Base-by-base conservation (phyloP, 30 jellyfish, hydroid and myxozoan species). In the Hydra vulgaris region DNA sequence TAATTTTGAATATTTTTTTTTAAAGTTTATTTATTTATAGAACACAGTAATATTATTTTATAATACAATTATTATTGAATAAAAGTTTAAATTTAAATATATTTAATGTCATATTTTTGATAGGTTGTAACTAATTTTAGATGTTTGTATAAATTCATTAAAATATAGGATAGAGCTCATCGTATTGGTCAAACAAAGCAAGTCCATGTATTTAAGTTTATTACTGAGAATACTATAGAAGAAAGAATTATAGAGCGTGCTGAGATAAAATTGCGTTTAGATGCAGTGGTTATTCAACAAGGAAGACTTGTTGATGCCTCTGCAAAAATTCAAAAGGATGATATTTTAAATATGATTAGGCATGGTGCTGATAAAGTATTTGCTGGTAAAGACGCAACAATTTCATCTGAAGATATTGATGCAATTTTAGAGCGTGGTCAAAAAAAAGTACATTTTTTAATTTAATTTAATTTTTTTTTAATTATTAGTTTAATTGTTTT, bases 151-250 rank as follows among this genome's bases (percentile, higher is more conserved):
- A n/a, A n/a, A n/a, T n/a, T n/a, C n/a, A n/a, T n/a, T n/a, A n/a
- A n/a, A n/a, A n/a, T n/a, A n/a, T n/a, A 92, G 98, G 99, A 95
- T 81, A 88, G 99, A 19, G 99, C 99, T 17, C 99, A 95, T 86
- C 88, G 99, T 17, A 95, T 95, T 69, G 99, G 99, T 53, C 99
- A 95, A 74, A 95, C 81, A 80, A 95, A 95, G 74, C 99, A 95
- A 76, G 99, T 95, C 18, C 92, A 94, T 53, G 96, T 95, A 15
- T 95, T 95, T 81, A 73, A 96, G 53, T 82, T 95, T 78, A 95
- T 95, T 53, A 95, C 99, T 0, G 97, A 95, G 25, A 95, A 95
- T 66, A 95, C 99, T 12, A 96, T 95, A 17, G 99, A 95, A 69
- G 99, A 95, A 23, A 74, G 99, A 73, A 95, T 95, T 84, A 89